Base-by-base conservation (phyloP, 2,797 vertebrate genomes). In the Micropoecilia bifurca region DNA sequence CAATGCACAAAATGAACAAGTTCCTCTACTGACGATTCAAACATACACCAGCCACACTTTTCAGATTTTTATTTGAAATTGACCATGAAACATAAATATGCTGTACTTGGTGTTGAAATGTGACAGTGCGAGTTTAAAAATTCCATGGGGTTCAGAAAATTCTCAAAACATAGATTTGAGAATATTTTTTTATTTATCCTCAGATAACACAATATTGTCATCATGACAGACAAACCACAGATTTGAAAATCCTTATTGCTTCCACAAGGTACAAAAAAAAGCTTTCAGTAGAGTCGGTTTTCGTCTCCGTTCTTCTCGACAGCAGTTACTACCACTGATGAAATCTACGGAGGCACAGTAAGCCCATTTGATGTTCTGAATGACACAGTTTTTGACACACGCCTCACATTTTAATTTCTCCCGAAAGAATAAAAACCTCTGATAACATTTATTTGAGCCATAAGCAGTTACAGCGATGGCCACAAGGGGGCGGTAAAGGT, bases 221-320 rank as follows among this genome's bases (percentile, higher is more conserved):
- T 80, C 46, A 89, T 74, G 85, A 88, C 74, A 22, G 69, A 84
- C 88, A 80, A 90, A 91, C 91, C 91, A 82, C 89, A 92, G 82
- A 71, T 82, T 88, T 87, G 77, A 88, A 92, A 88, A 76, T 2
- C 39, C 57, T 79, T 25, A 80, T 77, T 71, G 88, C 78, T 89
- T 81, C 83, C 78, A 92, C 71, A 86, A 82, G 86, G 85, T 30
- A 43, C 87, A 75, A 83, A 89, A 75, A 75, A 89, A 86, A 86
- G 43, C 16, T 80, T 76, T 74, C 69, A 68, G 79, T 74, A 71
- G 73, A 73, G 80, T 84, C 45, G 6, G 16, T 71, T 82, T 78
- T 43, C 69, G 85, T 20, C 41, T 80, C 74, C 72, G 53, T 68
- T 48, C 48, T 76, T 90, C 78, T 78, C 76, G 71, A 78, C 75